Conservation (phyloP, 2,113 vertebrate genomes). For the Chrysochloris asiatica region DNA sequence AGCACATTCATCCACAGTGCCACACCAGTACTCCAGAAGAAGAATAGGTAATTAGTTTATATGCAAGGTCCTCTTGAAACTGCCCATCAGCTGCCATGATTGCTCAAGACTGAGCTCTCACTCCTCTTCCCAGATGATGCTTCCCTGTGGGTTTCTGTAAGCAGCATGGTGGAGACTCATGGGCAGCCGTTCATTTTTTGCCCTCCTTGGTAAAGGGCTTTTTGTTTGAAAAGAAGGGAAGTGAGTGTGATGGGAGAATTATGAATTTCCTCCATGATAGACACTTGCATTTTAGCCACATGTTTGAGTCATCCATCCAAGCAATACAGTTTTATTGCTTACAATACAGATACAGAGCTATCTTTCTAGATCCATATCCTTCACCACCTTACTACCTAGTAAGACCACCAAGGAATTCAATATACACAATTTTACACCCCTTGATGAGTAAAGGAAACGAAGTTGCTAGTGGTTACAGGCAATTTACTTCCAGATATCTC, state of each 20-base stretch:
- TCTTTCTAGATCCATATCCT: too few species aligned
- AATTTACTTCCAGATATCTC: constrained; percentile 59
- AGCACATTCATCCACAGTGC: too few species aligned
- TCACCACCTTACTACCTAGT: background rate
- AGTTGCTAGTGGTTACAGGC: background rate
- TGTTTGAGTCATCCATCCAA: background rate
- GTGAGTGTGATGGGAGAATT: background rate
- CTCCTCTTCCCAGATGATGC: background rate
- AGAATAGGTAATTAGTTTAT: too few species aligned
- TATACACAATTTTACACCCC: background rate
- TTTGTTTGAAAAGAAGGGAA: background rate
- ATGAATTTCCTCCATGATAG: background rate
- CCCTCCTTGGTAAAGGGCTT: background rate
- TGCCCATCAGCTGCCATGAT: background rate
- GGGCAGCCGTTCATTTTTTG: background rate
- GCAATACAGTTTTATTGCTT: background rate
- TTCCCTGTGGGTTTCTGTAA: background rate
- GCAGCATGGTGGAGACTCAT: background rate
- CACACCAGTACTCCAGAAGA: too few species aligned
- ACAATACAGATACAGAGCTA: too few species aligned
- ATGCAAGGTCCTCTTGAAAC: too few species aligned
- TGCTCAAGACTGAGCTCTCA: background rate
- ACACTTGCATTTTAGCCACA: background rate
- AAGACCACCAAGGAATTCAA: background rate
- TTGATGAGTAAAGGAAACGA: background rate